These are phyloP conservation scores for Oenanthe melanoleuca DNA, from an alignment of 2,113 vertebrate species.

Conservation along the genomic window DNA sequence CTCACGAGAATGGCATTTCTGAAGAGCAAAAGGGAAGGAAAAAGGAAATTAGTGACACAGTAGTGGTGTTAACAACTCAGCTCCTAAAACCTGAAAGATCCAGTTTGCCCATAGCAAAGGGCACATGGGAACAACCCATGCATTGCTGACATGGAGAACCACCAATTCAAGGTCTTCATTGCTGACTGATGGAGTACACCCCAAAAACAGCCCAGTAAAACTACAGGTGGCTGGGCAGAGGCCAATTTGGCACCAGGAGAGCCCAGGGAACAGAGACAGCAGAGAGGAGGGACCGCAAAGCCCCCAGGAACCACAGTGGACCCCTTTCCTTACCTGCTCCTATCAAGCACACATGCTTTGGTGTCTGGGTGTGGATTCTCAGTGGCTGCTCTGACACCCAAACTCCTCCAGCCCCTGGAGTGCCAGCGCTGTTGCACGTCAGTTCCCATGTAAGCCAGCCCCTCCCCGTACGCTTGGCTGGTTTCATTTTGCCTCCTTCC, in stretches of 20 bases:
- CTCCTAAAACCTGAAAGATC: background rate
- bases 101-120: background rate
- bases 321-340: background rate
- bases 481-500: background rate
- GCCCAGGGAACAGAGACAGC: background rate
- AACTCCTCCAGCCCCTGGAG: background rate
- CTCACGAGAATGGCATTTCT: conserved; percentile 69
- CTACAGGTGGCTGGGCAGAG: background rate
- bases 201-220: background rate
- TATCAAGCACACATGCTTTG: accelerated
- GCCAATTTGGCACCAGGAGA: accelerated
- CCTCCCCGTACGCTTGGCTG: background rate
- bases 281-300: background rate
- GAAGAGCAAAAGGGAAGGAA: conserved; percentile 59
- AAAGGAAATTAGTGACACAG: conserved; percentile 45
- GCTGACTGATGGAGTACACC: accelerated
- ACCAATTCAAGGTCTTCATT: background rate
- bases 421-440: accelerated
- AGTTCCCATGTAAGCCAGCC: accelerated
- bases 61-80: background rate
- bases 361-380: background rate
- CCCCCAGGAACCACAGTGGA: accelerated
- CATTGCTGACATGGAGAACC: accelerated
- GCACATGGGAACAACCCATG: accelerated
- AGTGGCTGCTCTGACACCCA: background rate